These are phyloP conservation scores for Sebastes fasciatus DNA, from an alignment of 2,113 vertebrate species.

Conservation along the genomic window DNA sequence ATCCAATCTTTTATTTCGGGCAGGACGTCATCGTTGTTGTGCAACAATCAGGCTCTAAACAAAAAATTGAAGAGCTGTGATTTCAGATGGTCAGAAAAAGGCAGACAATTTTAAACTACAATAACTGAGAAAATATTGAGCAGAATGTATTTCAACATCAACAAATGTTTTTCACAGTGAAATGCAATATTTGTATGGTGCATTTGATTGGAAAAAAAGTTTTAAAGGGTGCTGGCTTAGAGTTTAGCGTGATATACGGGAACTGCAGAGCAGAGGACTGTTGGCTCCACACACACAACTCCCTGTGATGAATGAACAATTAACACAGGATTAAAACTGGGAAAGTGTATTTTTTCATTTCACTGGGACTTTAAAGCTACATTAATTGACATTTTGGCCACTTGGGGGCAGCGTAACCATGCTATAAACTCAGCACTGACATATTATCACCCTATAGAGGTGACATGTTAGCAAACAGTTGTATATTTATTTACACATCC, in stretches of 20 bases:
- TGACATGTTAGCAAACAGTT: background rate
- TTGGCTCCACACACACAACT: no score
- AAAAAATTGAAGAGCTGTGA: background rate
- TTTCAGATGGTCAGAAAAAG: background rate
- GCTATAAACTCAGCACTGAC: background rate
- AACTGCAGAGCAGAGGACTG: no score
- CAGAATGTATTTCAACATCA: background rate
- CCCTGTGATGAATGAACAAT: no score
- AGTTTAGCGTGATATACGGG: no score
- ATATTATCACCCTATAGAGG: background rate
- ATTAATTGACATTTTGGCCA: background rate
- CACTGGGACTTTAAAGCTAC: background rate
- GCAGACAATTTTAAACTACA: no score
- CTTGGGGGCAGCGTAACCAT: background rate
- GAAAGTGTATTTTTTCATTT: no score
- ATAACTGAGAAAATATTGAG: background rate
- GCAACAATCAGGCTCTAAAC: background rate
- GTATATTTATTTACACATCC: background rate
- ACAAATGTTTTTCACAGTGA: no score
- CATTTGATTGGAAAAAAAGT: no score
- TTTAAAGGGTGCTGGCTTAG: no score
- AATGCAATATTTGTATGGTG: no score
- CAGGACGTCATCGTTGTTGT: background rate
- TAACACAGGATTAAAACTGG: no score
- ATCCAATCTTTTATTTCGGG: no score